Percentiles rank a stretch among this genome's conserved stretches.
Evolutionary conservation across 1,140 invertebrate genomes (phyloP).

Genomic region (Dreissena polymorpha): DNA sequence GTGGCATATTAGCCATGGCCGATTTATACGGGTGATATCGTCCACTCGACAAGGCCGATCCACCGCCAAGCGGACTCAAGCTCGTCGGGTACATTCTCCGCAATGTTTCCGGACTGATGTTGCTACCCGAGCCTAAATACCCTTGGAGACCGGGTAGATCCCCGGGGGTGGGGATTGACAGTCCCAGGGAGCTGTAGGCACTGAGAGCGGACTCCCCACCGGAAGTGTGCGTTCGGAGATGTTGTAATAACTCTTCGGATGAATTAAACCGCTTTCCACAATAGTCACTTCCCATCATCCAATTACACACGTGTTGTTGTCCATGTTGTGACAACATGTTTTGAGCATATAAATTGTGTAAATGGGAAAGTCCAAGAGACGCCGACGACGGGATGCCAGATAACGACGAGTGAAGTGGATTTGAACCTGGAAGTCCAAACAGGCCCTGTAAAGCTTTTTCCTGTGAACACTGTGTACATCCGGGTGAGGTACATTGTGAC

Average conservation of each 20-base stretch:
- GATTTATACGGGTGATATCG: conserved; percentile 92
- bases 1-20: conserved; percentile 66
- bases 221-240: conserved; percentile 95
- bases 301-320: conserved; percentile 88
- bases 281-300: conserved; percentile 92
- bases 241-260: conserved; percentile 97
- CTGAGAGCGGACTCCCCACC: conserved; percentile 79
- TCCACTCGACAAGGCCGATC: conserved; percentile 84
- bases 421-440: conserved; percentile 60
- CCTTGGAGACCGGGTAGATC: conserved; percentile 62
- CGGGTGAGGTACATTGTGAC: conserved; percentile 91
- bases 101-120: conserved; percentile 80
- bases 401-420: conserved; percentile 38
- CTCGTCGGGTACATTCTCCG: conserved; percentile 91
- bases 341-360: conserved; percentile 54
- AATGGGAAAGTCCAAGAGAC: conserved; percentile 50
- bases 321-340: conserved; percentile 50
- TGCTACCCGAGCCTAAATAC: conserved; percentile 78
- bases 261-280: conserved; percentile 96
- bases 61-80: conserved; percentile 87
- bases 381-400: conserved; percentile 28
- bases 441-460: conserved; percentile 87
- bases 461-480: conserved; percentile 97
- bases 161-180: conserved; percentile 60
- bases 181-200: conserved; percentile 64